Percentiles rank a stretch among this genome's conserved stretches.
phyloP scores from a whole-genome alignment of 2,113 vertebrate genomes.

The Fregetta grallaria region DNA sequence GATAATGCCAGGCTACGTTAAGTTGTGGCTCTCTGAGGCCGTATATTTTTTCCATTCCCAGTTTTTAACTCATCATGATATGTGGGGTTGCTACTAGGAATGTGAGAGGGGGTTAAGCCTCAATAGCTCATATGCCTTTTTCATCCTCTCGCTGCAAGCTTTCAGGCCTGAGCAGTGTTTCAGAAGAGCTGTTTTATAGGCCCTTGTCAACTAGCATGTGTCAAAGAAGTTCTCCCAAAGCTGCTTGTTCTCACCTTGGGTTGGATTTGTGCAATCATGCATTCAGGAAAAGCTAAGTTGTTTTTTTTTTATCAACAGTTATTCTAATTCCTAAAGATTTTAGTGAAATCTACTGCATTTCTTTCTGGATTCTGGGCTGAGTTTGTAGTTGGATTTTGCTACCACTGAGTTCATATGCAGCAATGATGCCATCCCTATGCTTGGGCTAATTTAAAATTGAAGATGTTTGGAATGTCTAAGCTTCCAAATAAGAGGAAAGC shows the following conservation, averaged over 20 bases:
- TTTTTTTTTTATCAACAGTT: background rate
- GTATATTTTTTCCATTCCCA: background rate
- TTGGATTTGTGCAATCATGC: background rate
- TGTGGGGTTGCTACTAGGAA: background rate
- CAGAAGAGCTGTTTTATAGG: background rate
- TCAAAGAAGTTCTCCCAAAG: background rate
- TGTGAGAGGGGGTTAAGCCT: too few relatives aligned
- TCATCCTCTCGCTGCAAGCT: accelerated
- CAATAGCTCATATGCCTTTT: background rate
- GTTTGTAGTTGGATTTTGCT: background rate
- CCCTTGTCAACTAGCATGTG: background rate
- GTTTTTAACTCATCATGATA: background rate
- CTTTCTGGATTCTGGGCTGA: background rate
- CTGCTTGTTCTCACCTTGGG: background rate
- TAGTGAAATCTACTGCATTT: background rate
- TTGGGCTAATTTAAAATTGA: background rate
- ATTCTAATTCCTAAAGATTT: background rate
- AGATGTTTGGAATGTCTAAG: background rate
- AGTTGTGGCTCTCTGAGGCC: background rate
- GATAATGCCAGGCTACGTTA: background rate
- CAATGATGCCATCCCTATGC: background rate
- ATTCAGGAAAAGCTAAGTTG: background rate
- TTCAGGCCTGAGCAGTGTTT: background rate
- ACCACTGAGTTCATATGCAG: background rate
- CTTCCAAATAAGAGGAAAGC: background rate